Evolutionary conservation across 2,113 vertebrate species (phyloP).

Genomic region (Raphicerus campestris): DNA sequence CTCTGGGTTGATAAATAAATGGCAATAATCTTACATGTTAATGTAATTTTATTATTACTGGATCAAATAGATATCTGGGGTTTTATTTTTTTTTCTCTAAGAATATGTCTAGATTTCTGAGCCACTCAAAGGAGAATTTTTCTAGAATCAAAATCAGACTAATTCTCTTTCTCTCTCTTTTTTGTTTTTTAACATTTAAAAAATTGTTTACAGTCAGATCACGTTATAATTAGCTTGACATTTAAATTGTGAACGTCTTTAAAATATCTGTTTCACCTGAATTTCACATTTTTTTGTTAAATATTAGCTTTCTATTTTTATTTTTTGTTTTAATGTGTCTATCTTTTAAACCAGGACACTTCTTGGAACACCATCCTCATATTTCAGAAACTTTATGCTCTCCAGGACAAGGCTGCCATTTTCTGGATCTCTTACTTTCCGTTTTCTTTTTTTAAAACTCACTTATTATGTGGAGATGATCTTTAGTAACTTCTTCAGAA

Average conservation of each 20-base stretch:
- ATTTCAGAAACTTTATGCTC: not conserved
- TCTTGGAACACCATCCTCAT: not conserved
- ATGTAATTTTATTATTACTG: not conserved
- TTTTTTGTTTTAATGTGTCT: not conserved
- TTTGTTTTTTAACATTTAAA: too few relatives aligned
- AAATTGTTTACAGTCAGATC: too few relatives aligned
- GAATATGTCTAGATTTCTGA: not conserved
- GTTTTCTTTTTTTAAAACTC: not conserved
- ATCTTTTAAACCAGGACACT: not conserved
- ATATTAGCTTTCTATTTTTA: too few relatives aligned
- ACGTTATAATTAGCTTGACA: too few relatives aligned
- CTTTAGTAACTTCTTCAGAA: not conserved
- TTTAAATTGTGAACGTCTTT: too few relatives aligned
- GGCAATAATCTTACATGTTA: not conserved
- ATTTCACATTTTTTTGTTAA: too few relatives aligned
- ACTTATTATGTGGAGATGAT: not conserved
- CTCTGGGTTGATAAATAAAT: not conserved
- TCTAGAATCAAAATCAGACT: not conserved
- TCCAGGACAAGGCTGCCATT: fast-evolving
- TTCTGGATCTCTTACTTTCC: not conserved
- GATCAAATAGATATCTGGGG: not conserved
- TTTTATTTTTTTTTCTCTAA: not conserved
- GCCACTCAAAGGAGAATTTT: not conserved
- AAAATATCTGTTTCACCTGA: too few relatives aligned
- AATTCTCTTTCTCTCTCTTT: too few relatives aligned